Evolutionary conservation across 2,888 invertebrate genomes (phyloP).

Genomic region (Lamproptera curius): DNA sequence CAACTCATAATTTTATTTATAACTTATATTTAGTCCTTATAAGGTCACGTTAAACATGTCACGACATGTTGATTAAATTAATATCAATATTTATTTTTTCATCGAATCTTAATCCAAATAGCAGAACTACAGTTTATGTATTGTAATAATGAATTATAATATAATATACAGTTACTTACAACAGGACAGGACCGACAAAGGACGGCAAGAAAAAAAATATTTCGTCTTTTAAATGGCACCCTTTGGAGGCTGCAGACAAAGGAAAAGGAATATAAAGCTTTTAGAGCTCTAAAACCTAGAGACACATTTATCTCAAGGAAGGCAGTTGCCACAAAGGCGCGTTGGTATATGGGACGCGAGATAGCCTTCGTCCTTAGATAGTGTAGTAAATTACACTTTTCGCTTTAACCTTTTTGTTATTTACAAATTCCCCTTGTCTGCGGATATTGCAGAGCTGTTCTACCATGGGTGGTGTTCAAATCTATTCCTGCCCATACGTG

Average conservation of each 20-base stretch:
- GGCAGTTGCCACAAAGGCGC: constrained; percentile 9
- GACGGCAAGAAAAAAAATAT: constrained; percentile 4
- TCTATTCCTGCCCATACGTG: no score
- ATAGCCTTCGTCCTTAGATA: constrained; percentile 6
- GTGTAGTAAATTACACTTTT: constrained; percentile 2
- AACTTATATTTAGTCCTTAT: no score
- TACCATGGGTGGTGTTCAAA: not conserved
- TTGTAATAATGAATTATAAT: no score
- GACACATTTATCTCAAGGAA: constrained; percentile 8
- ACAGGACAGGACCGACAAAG: no score
- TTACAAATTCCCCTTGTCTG: not conserved
- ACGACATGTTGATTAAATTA: no score
- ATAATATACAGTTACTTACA: no score
- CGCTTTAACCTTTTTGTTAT: not conserved
- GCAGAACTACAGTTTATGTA: no score
- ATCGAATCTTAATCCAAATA: no score
- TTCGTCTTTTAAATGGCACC: constrained; percentile 42
- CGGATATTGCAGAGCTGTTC: not conserved
- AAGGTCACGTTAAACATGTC: no score
- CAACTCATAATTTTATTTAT: no score
- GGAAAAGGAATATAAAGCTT: constrained; percentile 4
- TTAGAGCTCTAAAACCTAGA: constrained; percentile 3
- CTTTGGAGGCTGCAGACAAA: not conserved
- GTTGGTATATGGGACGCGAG: constrained; percentile 1
- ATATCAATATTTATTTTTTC: no score